Conservation (phyloP, 2,113 vertebrate genomes). For the Falcunculus frontatus region DNA sequence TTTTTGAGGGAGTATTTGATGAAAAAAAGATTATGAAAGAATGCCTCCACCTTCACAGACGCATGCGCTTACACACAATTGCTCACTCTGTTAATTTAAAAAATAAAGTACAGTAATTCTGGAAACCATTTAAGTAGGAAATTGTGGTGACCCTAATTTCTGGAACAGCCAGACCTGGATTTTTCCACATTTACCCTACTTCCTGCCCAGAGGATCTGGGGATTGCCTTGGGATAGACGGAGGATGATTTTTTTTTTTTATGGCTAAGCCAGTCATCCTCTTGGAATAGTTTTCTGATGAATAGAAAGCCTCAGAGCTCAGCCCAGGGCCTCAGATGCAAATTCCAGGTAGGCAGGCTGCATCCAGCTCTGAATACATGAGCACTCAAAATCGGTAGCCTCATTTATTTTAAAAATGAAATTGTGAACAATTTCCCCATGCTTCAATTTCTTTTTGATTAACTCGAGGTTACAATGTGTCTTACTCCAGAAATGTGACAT, state of each 20-base stretch:
- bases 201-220: not conserved
- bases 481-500: not conserved
- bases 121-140: not conserved
- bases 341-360: not conserved
- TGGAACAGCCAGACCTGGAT: not conserved
- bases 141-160: not conserved
- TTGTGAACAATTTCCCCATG: not conserved
- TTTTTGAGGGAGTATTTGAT: not conserved
- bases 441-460: not conserved
- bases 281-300: not conserved
- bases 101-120: not conserved
- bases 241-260: not conserved
- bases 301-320: not conserved
- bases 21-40: not conserved
- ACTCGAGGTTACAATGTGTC: not conserved
- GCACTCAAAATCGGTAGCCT: not conserved
- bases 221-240: not conserved
- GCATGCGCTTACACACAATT: accelerated
- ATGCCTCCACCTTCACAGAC: not conserved
- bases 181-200: not conserved
- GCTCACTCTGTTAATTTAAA: not conserved
- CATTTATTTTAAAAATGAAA: not conserved
- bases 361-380: not conserved
- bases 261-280: not conserved
- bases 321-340: not conserved